Conservation (phyloP, 2,888 invertebrate species). For the Lasius fuliginosus region DNA sequence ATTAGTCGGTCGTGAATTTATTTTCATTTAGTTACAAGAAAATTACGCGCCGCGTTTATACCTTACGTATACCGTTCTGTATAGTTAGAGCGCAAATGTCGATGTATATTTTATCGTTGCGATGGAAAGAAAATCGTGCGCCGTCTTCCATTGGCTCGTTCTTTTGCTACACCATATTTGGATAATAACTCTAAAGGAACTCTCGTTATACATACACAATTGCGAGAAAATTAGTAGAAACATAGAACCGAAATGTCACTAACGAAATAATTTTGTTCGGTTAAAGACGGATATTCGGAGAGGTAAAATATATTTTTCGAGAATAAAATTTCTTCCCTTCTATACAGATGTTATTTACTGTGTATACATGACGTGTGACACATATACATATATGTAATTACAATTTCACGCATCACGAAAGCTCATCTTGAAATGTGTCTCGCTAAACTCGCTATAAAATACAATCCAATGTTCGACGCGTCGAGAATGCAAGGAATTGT, state of each 20-base stretch:
- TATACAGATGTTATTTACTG: not conserved
- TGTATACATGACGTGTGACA: not conserved
- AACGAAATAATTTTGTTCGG: conserved; percentile 9
- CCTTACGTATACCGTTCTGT: conserved; percentile 27
- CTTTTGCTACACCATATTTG: conserved; percentile 43
- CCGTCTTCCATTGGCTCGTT: conserved; percentile 29
- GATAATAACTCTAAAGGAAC: not conserved
- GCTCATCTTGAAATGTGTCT: not conserved
- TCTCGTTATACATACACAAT: not conserved
- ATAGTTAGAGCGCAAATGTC: conserved; percentile 71
- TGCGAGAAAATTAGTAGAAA: not conserved
- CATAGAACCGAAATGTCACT: not conserved
- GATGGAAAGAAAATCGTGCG: conserved; percentile 39
- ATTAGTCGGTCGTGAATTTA: conserved; percentile 82
- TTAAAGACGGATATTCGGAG: not conserved
- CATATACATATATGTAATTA: not conserved
- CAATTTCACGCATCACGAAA: not conserved
- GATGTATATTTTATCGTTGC: conserved; percentile 72
- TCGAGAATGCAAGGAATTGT: not conserved
- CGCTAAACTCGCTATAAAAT: not conserved
- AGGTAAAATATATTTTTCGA: not conserved
- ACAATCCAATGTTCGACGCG: not conserved
- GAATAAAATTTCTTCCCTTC: not conserved
- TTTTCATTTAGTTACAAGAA: conserved; percentile 84
- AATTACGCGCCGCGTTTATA: conserved; percentile 75